These are phyloP conservation scores for Peromyscus polionotus DNA, from an alignment of 2,113 vertebrate species.

Conservation along the genomic window DNA sequence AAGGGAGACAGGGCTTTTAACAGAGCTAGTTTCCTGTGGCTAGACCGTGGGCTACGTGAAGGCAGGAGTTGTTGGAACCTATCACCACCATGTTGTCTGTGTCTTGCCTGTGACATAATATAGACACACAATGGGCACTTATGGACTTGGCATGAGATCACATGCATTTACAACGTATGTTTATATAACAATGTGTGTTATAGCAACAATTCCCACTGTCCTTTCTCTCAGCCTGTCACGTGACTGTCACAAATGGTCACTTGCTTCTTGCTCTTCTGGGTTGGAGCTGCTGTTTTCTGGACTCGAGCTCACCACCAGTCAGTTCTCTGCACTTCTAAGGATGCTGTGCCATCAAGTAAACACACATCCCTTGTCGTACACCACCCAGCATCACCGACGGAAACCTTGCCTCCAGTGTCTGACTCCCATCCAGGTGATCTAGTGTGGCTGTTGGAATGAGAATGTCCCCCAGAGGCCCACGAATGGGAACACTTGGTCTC, in stretches of 20 bases:
- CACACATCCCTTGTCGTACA: not conserved
- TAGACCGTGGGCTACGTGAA: rapidly evolving
- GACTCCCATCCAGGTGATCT: not conserved
- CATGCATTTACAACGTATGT: rapidly evolving
- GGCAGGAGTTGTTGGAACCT: not conserved
- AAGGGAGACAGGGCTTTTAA: rapidly evolving
- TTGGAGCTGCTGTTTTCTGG: not conserved
- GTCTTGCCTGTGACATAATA: rapidly evolving
- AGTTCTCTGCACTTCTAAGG: not conserved
- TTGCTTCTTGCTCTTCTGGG: not conserved
- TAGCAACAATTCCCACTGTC: not conserved
- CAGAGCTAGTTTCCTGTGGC: not conserved
- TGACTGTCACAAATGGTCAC: not conserved
- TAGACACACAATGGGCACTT: rapidly evolving
- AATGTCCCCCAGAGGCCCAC: not conserved
- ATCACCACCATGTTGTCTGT: rapidly evolving
- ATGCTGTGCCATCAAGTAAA: not conserved
- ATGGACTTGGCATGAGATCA: not conserved
- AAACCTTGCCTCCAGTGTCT: not conserved
- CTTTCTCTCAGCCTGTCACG: not conserved
- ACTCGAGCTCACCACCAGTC: not conserved
- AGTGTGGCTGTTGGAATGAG: not conserved
- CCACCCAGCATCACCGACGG: not conserved
- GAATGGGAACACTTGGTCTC: not conserved
- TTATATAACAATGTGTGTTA: not conserved